Evolutionary conservation across 2,797 vertebrate species (phyloP).

Genomic region (Chanos chanos): DNA sequence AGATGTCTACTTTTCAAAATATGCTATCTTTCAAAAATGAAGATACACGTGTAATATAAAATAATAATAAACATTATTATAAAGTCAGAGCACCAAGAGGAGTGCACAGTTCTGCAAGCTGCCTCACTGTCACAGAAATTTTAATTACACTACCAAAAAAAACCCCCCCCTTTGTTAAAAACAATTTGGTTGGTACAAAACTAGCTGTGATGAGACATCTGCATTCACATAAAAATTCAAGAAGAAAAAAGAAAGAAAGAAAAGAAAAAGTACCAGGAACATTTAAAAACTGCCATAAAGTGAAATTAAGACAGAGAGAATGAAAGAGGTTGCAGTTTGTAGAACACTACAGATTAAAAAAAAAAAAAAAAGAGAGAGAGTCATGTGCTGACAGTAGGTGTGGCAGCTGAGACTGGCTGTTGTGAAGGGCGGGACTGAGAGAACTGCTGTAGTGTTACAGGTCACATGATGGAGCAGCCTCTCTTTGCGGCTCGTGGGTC

Average conservation of each 20-base stretch:
- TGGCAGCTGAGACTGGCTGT: constrained; percentile 60
- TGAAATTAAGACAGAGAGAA: constrained; percentile 52
- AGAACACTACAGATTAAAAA: constrained; percentile 75
- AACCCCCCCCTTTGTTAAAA: constrained; percentile 21
- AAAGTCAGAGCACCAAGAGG: constrained; percentile 51
- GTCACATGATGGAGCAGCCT: constrained; percentile 83
- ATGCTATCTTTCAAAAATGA: constrained; percentile 27
- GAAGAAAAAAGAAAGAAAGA: constrained; percentile 20
- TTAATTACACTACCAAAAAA: constrained; percentile 14
- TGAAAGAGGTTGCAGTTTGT: constrained; percentile 37
- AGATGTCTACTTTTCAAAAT: constrained; percentile 47
- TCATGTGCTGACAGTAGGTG: constrained; percentile 69
- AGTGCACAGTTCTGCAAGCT: constrained; percentile 32
- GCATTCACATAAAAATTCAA: constrained; percentile 43
- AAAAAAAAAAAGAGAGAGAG: too few species aligned
- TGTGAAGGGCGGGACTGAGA: constrained; percentile 44
- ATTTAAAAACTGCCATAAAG: too few species aligned
- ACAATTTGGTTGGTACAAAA: constrained; percentile 45
- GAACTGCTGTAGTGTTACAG: constrained; percentile 31
- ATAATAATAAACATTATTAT: constrained; percentile 23
- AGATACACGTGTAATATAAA: too few species aligned
- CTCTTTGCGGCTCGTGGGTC: constrained; percentile 55
- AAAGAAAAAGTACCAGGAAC: constrained; percentile 41
- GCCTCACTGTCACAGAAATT: constrained; percentile 31
- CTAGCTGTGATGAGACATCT: constrained; percentile 9